Evolutionary conservation across 1,140 invertebrate genomes (phyloP).

Genomic region (Odontomachus brunneus): DNA sequence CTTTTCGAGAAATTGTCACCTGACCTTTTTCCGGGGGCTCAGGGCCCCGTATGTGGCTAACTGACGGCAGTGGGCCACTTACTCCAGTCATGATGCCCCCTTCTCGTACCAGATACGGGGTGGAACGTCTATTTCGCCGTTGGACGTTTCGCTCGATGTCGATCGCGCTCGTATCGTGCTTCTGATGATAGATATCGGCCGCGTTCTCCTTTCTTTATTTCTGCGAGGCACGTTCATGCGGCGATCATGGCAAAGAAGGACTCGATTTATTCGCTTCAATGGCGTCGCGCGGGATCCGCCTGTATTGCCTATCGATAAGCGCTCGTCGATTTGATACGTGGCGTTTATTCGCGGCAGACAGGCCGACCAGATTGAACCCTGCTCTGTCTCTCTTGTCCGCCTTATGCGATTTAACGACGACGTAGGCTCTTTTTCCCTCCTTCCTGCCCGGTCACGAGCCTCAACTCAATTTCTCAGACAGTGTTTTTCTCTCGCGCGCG

Average conservation of each 20-base stretch:
- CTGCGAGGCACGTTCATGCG: constrained; percentile 45
- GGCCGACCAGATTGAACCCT: background rate
- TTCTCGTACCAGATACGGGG: constrained; percentile 40
- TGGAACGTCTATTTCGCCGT: constrained; percentile 21
- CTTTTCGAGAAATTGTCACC: no score
- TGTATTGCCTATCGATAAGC: constrained; percentile 12
- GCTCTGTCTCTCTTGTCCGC: background rate
- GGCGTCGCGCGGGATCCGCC: background rate
- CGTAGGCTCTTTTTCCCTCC: background rate
- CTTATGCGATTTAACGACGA: background rate
- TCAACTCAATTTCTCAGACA: no score
- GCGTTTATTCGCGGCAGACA: constrained; percentile 23
- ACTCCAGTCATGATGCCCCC: background rate
- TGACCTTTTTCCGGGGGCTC: no score
- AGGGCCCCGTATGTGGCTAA: constrained; percentile 1
- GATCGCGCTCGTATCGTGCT: constrained; percentile 33
- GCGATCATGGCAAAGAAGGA: constrained; percentile 26
- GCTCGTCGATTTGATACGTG: constrained; percentile 7
- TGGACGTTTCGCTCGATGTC: background rate
- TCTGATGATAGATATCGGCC: constrained; percentile 36
- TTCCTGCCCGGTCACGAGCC: no score
- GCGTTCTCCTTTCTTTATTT: constrained; percentile 54
- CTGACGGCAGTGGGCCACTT: constrained; percentile 21
- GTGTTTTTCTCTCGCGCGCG: no score
- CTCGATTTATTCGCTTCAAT: constrained; percentile 42